Conservation (phyloP, 2,797 vertebrate species). For the Chromobotia macracanthus region DNA sequence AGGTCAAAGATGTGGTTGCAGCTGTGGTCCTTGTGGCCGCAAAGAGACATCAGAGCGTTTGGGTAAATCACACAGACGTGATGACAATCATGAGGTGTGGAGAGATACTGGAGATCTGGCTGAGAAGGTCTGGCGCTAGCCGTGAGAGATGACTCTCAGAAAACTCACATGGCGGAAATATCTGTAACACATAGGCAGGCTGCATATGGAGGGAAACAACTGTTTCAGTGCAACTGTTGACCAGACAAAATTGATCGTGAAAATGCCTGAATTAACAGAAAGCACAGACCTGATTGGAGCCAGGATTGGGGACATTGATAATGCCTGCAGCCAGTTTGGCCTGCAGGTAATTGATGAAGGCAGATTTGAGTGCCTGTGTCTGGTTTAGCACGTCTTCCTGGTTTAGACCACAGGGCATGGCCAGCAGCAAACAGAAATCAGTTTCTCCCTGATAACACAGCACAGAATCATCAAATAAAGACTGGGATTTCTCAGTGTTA, state of each 20-base stretch:
- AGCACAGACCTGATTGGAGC: conserved; percentile 91
- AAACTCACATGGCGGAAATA: conserved; percentile 98
- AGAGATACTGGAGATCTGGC: conserved; percentile 97
- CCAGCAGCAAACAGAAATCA: conserved; percentile 95
- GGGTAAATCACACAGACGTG: conserved; percentile 87
- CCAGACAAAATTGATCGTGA: neutral
- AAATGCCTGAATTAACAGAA: neutral
- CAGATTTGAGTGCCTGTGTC: conserved; percentile 93
- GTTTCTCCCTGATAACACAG: conserved; percentile 85
- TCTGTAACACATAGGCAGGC: conserved; percentile 98
- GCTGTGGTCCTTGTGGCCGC: neutral
- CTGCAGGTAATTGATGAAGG: conserved; percentile 98
- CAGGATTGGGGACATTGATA: conserved; percentile 98
- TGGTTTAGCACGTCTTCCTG: conserved; percentile 96
- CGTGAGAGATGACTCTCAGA: conserved; percentile 96
- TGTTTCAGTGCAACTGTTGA: neutral
- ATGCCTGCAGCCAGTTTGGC: conserved; percentile 96
- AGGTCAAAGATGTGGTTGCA: neutral
- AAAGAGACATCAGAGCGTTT: neutral
- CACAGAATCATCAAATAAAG: neutral
- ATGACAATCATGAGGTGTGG: conserved; percentile 99
- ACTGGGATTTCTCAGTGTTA: too few species aligned
- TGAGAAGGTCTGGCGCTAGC: conserved; percentile 94
- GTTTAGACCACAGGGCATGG: conserved; percentile 95
- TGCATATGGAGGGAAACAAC: conserved; percentile 60